Evolutionary conservation across 2,113 vertebrate species (phyloP).

Genomic region (Hemicordylus capensis): DNA sequence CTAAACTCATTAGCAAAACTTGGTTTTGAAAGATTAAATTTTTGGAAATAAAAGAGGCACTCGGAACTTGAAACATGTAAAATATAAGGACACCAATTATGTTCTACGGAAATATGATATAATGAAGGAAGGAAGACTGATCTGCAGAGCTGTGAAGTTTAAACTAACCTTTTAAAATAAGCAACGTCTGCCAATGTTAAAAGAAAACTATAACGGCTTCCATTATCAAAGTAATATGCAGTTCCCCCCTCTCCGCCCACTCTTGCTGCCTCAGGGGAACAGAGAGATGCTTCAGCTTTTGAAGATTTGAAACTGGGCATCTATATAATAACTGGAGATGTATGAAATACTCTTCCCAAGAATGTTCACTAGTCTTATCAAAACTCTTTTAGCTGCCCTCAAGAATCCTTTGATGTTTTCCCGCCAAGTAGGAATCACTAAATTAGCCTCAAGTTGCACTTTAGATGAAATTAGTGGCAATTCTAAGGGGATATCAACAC

Average conservation of each 20-base stretch:
- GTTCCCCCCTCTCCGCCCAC: not conserved
- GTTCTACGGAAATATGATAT: not conserved
- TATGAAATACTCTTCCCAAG: not conserved
- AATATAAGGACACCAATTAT: not conserved
- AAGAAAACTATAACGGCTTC: not conserved
- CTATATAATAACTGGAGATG: not conserved
- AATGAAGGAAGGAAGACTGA: not conserved
- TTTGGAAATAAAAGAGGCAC: conserved; percentile 8
- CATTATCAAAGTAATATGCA: not conserved
- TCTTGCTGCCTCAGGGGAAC: not conserved
- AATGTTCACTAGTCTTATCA: not conserved
- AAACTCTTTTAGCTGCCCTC: not conserved
- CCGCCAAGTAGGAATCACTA: not conserved
- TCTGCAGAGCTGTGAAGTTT: not conserved
- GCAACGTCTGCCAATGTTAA: not conserved
- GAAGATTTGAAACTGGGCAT: not conserved
- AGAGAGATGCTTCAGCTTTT: not conserved
- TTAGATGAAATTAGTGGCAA: not conserved
- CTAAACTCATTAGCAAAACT: not conserved
- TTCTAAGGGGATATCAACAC: not conserved
- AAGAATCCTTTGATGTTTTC: not conserved
- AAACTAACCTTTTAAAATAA: conserved; percentile 9
- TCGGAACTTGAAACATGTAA: not conserved
- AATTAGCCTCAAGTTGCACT: not conserved
- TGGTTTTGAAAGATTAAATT: not conserved